A percentile compares a stretch with the other conserved stretches of the same genome.
phyloP scores from a whole-genome alignment of 2,797 vertebrate genomes.

The Enteromius argenteus region DNA sequence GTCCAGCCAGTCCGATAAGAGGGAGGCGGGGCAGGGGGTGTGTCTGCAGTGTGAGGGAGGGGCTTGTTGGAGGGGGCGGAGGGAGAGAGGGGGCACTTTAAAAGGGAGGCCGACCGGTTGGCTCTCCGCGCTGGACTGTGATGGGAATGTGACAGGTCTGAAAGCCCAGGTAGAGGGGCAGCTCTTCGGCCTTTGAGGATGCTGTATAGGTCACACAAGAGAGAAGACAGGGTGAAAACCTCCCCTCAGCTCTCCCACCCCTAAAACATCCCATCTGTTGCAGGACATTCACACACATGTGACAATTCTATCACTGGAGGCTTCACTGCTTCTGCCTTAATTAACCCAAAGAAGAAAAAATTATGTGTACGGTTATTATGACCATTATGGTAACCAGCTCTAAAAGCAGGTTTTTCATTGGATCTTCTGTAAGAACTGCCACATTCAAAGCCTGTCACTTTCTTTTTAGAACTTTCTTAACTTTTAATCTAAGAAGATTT shows the following conservation, averaged over 20 bases:
- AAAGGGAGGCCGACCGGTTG: conserved; percentile 69
- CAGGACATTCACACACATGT: conserved; percentile 10
- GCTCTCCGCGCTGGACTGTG: conserved; percentile 69
- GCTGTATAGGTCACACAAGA: conserved; percentile 73
- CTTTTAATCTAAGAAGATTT: background rate
- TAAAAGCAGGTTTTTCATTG: background rate
- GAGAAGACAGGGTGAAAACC: conserved; percentile 68
- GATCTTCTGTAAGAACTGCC: background rate
- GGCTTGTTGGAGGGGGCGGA: conserved; percentile 57
- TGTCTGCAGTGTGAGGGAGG: conserved; percentile 59
- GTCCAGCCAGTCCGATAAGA: conserved; percentile 58
- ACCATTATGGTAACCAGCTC: background rate
- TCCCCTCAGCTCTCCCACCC: conserved; percentile 13
- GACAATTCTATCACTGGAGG: background rate
- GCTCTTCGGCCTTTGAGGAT: conserved; percentile 72
- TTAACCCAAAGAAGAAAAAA: background rate
- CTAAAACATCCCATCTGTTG: conserved; percentile 23
- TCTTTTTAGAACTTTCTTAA: background rate
- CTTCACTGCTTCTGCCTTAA: background rate
- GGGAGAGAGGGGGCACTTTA: conserved; percentile 61
- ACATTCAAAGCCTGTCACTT: background rate
- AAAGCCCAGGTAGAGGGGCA: conserved; percentile 73
- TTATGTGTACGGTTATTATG: background rate
- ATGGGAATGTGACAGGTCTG: conserved; percentile 75
- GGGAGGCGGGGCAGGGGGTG: conserved; percentile 53